A percentile compares a stretch with the other conserved stretches of the same genome.
Conservation (phyloP, 2,113 vertebrate species). For the Arothron firmamentum region DNA sequence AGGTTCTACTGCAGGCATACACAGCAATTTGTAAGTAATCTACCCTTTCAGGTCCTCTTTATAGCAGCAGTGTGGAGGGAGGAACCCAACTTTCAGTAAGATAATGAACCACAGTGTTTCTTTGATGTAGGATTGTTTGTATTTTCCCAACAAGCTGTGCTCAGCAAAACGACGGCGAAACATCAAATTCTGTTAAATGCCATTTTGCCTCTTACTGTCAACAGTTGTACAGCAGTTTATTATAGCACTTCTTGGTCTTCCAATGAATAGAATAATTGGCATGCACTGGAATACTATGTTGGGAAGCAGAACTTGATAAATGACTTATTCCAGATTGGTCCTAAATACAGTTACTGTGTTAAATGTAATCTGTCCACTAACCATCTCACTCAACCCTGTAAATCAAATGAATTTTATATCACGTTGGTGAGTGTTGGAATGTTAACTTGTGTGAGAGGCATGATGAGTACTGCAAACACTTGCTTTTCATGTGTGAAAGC, state of each 20-base stretch:
- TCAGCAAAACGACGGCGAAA: conserved; percentile 40
- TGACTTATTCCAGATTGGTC: too few species aligned
- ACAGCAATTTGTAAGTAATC: conserved; percentile 9
- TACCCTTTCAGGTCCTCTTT: conserved; percentile 29
- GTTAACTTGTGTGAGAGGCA: too few species aligned
- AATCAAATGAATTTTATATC: too few species aligned
- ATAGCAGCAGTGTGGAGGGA: conserved; percentile 19
- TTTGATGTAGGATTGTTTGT: conserved; percentile 52
- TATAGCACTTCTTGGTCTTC: conserved; percentile 26
- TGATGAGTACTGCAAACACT: too few species aligned
- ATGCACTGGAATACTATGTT: too few species aligned
- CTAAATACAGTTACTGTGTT: too few species aligned
- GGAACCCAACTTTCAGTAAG: conserved; percentile 38
- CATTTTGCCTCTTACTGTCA: conserved; percentile 37
- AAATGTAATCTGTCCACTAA: too few species aligned
- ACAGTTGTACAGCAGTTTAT: conserved; percentile 37
- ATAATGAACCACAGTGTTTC: conserved; percentile 41
- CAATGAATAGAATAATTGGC: background rate
- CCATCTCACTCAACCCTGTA: too few species aligned
- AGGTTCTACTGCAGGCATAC: conserved; percentile 39
- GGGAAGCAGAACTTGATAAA: too few species aligned
- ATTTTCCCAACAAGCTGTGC: conserved; percentile 44
- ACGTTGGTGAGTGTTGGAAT: too few species aligned
- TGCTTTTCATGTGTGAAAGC: too few species aligned
- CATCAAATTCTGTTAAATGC: conserved; percentile 46